Conservation (phyloP, 2,113 vertebrate genomes). For the Cephalopholis sonnerati region DNA sequence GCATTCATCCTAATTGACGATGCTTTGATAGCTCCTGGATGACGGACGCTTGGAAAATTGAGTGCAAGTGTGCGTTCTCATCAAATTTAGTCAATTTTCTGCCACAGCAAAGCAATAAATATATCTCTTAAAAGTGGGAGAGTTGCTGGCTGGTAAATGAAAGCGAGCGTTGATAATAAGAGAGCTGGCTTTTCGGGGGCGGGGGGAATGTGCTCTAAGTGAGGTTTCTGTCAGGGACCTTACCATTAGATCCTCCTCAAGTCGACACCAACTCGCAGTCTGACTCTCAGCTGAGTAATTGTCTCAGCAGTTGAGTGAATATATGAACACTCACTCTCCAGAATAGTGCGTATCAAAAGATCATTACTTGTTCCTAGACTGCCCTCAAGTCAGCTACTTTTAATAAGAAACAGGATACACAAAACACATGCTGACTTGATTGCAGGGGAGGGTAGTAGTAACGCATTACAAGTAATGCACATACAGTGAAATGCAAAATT, state of each 20-base stretch:
- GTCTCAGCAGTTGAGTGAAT: constrained; percentile 17
- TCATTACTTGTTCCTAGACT: constrained; percentile 26
- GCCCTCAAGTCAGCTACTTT: constrained; percentile 28
- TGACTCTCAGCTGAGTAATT: constrained; percentile 19
- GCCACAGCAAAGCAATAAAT: constrained; percentile 77
- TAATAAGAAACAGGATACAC: constrained; percentile 38
- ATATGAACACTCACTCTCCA: neutral
- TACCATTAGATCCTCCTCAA: constrained; percentile 12
- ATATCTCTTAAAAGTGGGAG: constrained; percentile 44
- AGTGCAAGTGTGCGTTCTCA: constrained; percentile 78
- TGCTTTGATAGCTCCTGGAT: constrained; percentile 80
- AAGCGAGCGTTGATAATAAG: constrained; percentile 26
- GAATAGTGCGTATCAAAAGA: constrained; percentile 3
- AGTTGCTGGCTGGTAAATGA: constrained; percentile 56
- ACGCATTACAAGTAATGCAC: no score
- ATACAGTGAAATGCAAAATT: no score
- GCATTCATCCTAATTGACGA: constrained; percentile 86
- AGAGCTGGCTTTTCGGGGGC: constrained; percentile 16
- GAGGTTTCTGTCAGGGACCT: constrained; percentile 35
- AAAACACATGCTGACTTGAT: constrained; percentile 50
- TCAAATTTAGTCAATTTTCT: constrained; percentile 83
- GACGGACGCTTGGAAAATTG: constrained; percentile 80
- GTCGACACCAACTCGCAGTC: constrained; percentile 24
- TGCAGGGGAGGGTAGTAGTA: no score
- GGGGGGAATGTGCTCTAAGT: constrained; percentile 5